These are phyloP conservation scores for Dilophus febrilis DNA, from an alignment of 2,888 invertebrate genomes.

Conservation along the genomic window DNA sequence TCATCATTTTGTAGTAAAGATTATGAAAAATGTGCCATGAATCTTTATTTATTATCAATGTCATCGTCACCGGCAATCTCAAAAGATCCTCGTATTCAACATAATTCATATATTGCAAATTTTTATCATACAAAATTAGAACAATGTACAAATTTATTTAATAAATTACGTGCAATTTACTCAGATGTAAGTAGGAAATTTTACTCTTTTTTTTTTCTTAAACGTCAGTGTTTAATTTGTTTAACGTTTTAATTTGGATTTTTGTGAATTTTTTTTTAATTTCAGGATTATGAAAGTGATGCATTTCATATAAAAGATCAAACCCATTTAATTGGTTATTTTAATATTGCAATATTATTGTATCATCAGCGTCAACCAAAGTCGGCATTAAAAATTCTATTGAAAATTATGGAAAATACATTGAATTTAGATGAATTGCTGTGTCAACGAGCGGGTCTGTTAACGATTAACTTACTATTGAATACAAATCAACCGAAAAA, in stretches of 20 bases:
- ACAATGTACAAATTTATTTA: constrained; percentile 54
- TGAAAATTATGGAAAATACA: constrained; percentile 19
- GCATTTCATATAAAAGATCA: constrained; percentile 1
- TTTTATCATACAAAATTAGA: constrained; percentile 58
- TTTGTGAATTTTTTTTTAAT: too few relatives aligned
- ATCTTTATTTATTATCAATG: constrained; percentile 4
- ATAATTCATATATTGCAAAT: constrained; percentile 71
- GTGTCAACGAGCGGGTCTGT: constrained; percentile 20
- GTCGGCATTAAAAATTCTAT: constrained; percentile 22
- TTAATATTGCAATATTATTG: constrained; percentile 25
- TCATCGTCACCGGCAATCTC: constrained; percentile 1
- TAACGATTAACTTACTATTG: constrained; percentile 23
- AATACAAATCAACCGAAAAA: constrained; percentile 25
- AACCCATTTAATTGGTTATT: constrained; percentile 7
- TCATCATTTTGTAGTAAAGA: constrained; percentile 4
- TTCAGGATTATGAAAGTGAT: neutral
- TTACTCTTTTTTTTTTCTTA: too few relatives aligned
- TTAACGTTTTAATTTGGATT: too few relatives aligned
- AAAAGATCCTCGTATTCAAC: constrained; percentile 36
- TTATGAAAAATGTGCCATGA: constrained; percentile 5
- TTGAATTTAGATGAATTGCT: constrained; percentile 18
- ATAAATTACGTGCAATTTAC: constrained; percentile 30
- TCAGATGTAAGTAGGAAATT: too few relatives aligned
- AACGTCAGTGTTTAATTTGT: too few relatives aligned
- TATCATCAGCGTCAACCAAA: constrained; percentile 26